These are phyloP conservation scores for Chiloscyllium plagiosum DNA, from an alignment of 2,113 vertebrate genomes.

Conservation along the genomic window DNA sequence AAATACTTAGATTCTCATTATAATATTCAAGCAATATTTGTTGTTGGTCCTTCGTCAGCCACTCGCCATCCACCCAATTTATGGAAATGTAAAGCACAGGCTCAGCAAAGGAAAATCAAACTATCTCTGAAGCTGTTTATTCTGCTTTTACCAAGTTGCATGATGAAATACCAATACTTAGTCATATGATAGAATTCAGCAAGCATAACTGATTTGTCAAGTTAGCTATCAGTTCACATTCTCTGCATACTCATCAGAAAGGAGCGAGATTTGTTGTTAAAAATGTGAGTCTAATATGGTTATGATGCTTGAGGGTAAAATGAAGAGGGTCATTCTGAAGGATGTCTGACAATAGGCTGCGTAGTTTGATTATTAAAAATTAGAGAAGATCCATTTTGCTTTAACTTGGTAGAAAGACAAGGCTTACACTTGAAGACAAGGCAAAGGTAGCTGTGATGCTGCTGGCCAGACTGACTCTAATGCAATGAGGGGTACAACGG, in stretches of 20 bases:
- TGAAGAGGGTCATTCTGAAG: neutral
- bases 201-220: neutral
- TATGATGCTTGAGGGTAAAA: neutral
- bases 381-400: neutral
- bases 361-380: neutral
- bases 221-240: neutral
- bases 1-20: neutral
- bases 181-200: neutral
- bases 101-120: neutral
- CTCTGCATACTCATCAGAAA: neutral
- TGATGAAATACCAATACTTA: neutral
- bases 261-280: neutral
- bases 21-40: neutral
- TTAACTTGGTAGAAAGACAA: neutral
- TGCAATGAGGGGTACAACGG: no score
- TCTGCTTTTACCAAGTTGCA: neutral
- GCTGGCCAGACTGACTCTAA: no score
- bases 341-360: neutral
- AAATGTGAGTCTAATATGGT: neutral
- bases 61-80: no score
- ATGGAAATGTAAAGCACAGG: neutral
- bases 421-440: neutral
- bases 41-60: neutral
- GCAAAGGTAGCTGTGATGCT: no score
- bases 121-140: neutral